Conservation (phyloP, 2,113 vertebrate species). For the Thalassoma bifasciatum region DNA sequence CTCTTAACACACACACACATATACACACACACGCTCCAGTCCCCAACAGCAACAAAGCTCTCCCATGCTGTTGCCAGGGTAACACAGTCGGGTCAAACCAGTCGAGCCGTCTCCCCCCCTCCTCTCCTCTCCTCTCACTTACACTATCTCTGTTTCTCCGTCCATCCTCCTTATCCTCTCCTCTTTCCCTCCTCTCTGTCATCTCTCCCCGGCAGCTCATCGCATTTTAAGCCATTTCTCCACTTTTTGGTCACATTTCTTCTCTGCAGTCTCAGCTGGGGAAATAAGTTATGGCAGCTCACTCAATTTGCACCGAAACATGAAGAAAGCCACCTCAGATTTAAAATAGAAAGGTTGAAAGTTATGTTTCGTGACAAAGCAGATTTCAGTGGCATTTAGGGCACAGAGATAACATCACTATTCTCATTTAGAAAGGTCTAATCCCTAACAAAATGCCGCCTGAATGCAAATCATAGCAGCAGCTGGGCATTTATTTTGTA, state of each 20-base stretch:
- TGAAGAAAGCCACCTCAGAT: neutral
- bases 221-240: slow-evolving; percentile 23
- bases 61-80: slow-evolving; percentile 74
- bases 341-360: neutral
- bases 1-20: slow-evolving; percentile 10
- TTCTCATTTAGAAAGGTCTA: neutral
- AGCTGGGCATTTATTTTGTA: slow-evolving; percentile 13
- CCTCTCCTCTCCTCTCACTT: slow-evolving; percentile 11
- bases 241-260: slow-evolving; percentile 18
- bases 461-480: neutral
- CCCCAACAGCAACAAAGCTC: slow-evolving; percentile 68
- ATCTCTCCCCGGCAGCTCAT: slow-evolving; percentile 10
- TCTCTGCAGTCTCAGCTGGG: neutral
- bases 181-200: slow-evolving; percentile 22
- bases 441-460: neutral
- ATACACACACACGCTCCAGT: slow-evolving; percentile 25
- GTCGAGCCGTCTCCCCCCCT: slow-evolving; percentile 62
- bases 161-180: slow-evolving; percentile 41
- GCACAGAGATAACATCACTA: neutral
- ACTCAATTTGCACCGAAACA: neutral
- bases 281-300: neutral
- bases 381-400: neutral
- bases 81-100: slow-evolving; percentile 73
- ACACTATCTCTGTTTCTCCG: slow-evolving; percentile 29
- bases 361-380: neutral